Evolutionary conservation across 2,113 vertebrate species (phyloP), one percentile per base, ranked within the genome.

Genomic region (Tyto alba): DNA sequence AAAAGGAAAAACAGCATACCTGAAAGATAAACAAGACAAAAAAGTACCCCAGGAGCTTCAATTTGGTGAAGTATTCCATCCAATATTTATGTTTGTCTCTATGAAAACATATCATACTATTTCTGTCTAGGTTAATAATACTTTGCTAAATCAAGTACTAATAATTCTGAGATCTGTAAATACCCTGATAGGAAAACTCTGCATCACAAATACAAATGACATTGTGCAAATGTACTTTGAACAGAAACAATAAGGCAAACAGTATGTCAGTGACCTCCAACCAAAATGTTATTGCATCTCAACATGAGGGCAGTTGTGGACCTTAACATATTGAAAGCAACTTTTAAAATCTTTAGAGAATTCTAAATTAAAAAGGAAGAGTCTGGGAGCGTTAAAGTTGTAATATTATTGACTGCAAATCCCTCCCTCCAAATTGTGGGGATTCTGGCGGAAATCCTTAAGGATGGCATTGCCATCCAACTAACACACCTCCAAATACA

Each of bases 131-230:
- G 48, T 89, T 79, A 88, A 81, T 67, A 78, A 92, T 76, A 26
- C 45, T 34, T 66, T 73, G 55, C 77, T 73, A 87, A 94, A 91
- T 92, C 53, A 91, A 87, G 57, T 47, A 68, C 83, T 89, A 91
- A 92, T 92, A 95, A 89, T 95, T 89, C 71, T 76, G 43, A 85
- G 78, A 76, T 92, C 69, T 93, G 43, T 85, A 94, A 93, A 94
- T 94, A 95, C n/a, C 57, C 84, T 67, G 74, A 75, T 89, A 86
- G 71, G 85, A 94, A 92, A 93, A 80, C 38, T 90, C 64, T 55
- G 50, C 55, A 50, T 87, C 55, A 92, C 6, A 18, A 85, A 93
- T 94, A 92, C 57, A 95, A 95, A 91, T 88, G 53, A 83, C 69
- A 29, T 41, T 5, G n/a, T 91, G 89, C 73, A 93, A 96, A 76